A percentile compares a stretch with the other conserved stretches of the same genome.
These are phyloP conservation scores for Otolemur crassicaudatus DNA, from an alignment of 2,797 vertebrate genomes.

Conservation along the genomic window DNA sequence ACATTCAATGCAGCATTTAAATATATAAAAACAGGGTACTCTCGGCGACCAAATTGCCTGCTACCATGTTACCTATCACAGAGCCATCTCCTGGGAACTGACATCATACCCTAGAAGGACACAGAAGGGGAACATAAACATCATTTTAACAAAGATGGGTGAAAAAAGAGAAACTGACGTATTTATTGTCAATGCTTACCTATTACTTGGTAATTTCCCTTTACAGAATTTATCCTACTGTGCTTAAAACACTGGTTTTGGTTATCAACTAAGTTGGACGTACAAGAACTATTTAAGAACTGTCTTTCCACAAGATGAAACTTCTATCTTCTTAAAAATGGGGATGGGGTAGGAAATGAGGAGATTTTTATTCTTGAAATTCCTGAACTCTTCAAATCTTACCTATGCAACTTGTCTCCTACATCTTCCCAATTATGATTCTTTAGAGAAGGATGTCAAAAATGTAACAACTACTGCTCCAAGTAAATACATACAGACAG, in stretches of 20 bases:
- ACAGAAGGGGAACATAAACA: neutral
- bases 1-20: neutral
- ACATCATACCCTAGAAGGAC: neutral
- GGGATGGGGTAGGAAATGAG: neutral
- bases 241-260: slow-evolving; percentile 28
- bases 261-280: neutral
- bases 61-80: neutral
- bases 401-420: neutral
- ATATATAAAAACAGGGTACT: neutral
- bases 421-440: slow-evolving; percentile 15
- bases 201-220: neutral
- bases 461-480: slow-evolving; percentile 9
- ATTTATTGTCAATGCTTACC: neutral
- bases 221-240: neutral
- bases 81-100: neutral
- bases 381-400: neutral
- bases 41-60: neutral
- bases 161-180: neutral
- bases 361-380: slow-evolving; percentile 19
- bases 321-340: neutral
- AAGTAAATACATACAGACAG: too few species aligned
- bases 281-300: neutral
- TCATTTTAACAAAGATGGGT: neutral
- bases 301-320: slow-evolving; percentile 10
- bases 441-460: neutral